These are phyloP conservation scores for Caerostris darwini DNA, from an alignment of 1,140 invertebrate species.

Conservation along the genomic window DNA sequence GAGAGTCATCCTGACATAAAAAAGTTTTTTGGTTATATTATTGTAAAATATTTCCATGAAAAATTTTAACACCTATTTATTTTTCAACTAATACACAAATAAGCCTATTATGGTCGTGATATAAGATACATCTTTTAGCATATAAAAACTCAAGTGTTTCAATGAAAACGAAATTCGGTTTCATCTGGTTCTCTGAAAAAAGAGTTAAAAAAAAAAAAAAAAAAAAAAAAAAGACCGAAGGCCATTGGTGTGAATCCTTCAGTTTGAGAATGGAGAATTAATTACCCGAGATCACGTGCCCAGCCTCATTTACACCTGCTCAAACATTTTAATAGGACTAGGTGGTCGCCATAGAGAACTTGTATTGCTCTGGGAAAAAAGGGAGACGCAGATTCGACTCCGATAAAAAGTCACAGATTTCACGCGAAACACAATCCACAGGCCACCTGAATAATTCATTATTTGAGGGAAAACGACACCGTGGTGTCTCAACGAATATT, in stretches of 20 bases:
- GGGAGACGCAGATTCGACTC: background rate
- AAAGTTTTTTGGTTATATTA: no score
- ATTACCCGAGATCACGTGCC: conserved; percentile 17
- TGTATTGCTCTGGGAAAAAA: conserved; percentile 26
- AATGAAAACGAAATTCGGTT: background rate
- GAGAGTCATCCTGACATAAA: no score
- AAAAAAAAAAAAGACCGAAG: background rate
- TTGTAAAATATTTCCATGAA: no score
- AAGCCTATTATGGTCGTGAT: no score
- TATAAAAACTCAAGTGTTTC: no score
- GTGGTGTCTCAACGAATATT: background rate
- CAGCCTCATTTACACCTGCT: conserved; percentile 38
- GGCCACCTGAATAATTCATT: conserved; percentile 7
- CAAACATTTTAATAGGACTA: conserved; percentile 38
- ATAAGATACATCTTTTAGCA: no score
- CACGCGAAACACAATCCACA: background rate
- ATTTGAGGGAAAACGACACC: conserved; percentile 20
- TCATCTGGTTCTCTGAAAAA: background rate
- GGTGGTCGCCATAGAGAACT: background rate
- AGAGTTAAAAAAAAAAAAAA: no score
- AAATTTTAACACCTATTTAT: no score
- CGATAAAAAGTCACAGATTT: conserved; percentile 8
- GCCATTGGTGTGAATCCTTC: background rate
- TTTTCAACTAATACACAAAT: no score
- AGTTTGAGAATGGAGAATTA: conserved; percentile 19